Percentiles rank a stretch among this genome's conserved stretches.
These are phyloP conservation scores for Lemur catta DNA, from an alignment of 2,797 vertebrate genomes.

Conservation along the genomic window DNA sequence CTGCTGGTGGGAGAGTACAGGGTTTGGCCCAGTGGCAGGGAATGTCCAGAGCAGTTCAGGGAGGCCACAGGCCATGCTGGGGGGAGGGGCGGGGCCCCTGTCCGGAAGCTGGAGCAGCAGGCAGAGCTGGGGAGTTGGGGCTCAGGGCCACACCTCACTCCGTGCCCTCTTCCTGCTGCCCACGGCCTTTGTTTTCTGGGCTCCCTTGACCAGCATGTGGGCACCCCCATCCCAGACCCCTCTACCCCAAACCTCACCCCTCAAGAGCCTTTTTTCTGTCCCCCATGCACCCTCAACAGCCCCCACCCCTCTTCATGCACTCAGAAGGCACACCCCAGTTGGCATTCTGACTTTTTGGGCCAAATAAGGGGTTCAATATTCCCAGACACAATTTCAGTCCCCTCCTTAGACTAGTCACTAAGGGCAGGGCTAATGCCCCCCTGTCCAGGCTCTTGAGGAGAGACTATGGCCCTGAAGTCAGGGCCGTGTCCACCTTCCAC, in stretches of 20 bases:
- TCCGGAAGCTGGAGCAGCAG: slow-evolving; percentile 7
- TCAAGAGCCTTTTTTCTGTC: neutral
- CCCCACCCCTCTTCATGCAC: neutral
- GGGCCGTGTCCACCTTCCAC: neutral
- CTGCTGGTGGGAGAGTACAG: slow-evolving; percentile 67
- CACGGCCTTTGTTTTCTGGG: neutral
- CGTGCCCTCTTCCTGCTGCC: neutral
- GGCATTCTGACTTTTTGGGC: neutral
- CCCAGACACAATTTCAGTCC: neutral
- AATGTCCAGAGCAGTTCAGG: slow-evolving; percentile 58
- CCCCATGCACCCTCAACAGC: rapidly evolving
- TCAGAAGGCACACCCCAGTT: neutral
- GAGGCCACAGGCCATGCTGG: slow-evolving; percentile 36
- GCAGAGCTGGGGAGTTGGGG: neutral
- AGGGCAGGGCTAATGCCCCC: neutral
- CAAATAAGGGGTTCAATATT: neutral
- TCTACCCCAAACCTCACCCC: neutral
- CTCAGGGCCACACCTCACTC: neutral
- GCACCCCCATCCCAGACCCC: neutral
- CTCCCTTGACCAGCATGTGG: neutral
- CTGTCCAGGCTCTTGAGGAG: neutral
- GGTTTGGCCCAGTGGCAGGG: slow-evolving; percentile 70
- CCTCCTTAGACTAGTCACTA: neutral
- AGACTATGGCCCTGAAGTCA: neutral
- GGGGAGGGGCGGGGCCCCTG: neutral